Evolutionary conservation across 2,113 vertebrate genomes (phyloP), one percentile per base, ranked within the genome.

Genomic region (Apeltes quadracus): DNA sequence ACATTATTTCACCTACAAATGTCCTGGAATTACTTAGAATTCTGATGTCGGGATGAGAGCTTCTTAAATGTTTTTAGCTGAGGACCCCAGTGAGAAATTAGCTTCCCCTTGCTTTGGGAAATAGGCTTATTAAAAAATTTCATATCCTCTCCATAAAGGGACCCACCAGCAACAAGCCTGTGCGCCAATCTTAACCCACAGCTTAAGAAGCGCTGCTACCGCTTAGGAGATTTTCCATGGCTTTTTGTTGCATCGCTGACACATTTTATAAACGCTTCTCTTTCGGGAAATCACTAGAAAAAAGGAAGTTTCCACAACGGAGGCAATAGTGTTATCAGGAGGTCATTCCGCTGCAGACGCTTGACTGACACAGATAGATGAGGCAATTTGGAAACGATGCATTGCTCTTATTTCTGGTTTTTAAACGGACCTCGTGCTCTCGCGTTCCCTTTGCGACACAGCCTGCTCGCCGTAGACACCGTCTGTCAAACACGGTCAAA

Each of bases 91-190:
- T 79, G 85, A 86, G 81, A 79, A 63, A 80, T 88, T 79, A 58
- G 63, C 46, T 78, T 57, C 53, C 50, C 57, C 69, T 67, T 66
- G 84, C 79, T 72, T 73, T 59, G 77, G 75, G 84, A 88, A 81
- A 72, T 25, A 32, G 44, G 72, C 73, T 88, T 85, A 87, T 90
- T 85, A 89, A 84, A 89, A 84, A 70, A 38, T n/a, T 29, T 83
- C 59, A 79, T 68, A 82, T 72, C 75, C 46, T 22, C 1, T 48
- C 76, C 81, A 79, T 89, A 88, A 89, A 88, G 87, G 87, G 84
- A 88, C 59, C 27, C 23, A 72, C 63, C 61, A 25, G 67, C 64
- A 65, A 50, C 69, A 72, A 65, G 55, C 59, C 81, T 44, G 38
- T 51, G 25, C 75, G 27, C 61, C 66, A 64, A 62, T 70, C 75